Evolutionary conservation across 2,888 invertebrate species (phyloP).

Genomic region (Cybosia mesomella): DNA sequence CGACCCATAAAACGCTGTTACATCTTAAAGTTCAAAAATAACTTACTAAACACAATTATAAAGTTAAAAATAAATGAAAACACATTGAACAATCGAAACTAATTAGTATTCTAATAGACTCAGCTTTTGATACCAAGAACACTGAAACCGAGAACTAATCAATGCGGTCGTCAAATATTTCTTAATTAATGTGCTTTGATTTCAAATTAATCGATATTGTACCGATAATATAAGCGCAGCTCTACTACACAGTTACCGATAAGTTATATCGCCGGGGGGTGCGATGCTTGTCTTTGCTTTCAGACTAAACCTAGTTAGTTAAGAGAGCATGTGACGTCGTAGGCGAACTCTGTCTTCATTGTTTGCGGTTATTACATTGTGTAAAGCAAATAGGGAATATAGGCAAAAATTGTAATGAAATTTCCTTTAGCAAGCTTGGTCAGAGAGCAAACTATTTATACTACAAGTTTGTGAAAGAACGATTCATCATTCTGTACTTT

Average conservation of each 20-base stretch:
- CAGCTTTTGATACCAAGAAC: slow-evolving; percentile 24
- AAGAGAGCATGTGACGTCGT: slow-evolving; percentile 60
- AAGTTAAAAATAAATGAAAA: slow-evolving; percentile 12
- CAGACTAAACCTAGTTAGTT: slow-evolving; percentile 65
- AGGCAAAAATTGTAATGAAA: slow-evolving; percentile 44
- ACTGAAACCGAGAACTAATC: slow-evolving; percentile 35
- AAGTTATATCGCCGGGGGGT: slow-evolving; percentile 58
- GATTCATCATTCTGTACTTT: slow-evolving; percentile 44
- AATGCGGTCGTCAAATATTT: slow-evolving; percentile 50
- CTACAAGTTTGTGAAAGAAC: slow-evolving; percentile 35
- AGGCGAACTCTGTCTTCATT: slow-evolving; percentile 56
- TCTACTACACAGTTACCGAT: slow-evolving; percentile 53
- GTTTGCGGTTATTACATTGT: slow-evolving; percentile 64
- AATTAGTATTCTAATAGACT: slow-evolving; percentile 17
- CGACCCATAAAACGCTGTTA: background rate
- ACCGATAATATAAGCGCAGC: slow-evolving; percentile 47
- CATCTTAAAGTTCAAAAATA: background rate
- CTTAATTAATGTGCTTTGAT: slow-evolving; percentile 49
- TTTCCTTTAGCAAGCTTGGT: slow-evolving; percentile 32
- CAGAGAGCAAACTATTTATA: slow-evolving; percentile 41
- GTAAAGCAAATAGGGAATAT: slow-evolving; percentile 36
- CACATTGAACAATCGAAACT: slow-evolving; percentile 13
- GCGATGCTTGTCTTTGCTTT: slow-evolving; percentile 61
- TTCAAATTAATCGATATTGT: slow-evolving; percentile 53
- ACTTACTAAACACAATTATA: background rate